Percentiles rank a stretch among this genome's conserved stretches.
Evolutionary conservation across 2,888 invertebrate species (phyloP).

Genomic region (Tipula vernalis): DNA sequence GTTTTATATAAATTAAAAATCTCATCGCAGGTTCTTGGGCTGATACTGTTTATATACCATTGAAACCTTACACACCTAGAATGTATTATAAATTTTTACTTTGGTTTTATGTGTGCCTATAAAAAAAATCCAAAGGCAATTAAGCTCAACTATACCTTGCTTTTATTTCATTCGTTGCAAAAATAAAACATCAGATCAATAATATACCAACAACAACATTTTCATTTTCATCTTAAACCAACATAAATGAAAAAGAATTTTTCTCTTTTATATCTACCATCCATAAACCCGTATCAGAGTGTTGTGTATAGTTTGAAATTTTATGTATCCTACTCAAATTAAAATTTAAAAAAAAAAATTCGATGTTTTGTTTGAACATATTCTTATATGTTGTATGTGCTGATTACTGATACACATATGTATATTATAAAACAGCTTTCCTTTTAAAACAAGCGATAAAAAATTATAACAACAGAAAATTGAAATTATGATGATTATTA

Average conservation of each 20-base stretch:
- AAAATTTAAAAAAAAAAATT: neutral
- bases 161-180: neutral
- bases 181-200: neutral
- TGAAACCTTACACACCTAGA: neutral
- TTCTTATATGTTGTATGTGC: neutral
- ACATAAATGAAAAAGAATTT: neutral
- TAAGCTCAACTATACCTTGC: neutral
- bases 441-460: neutral
- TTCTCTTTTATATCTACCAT: neutral
- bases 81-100: neutral
- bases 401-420: neutral
- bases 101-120: neutral
- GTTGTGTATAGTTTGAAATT: neutral
- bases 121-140: neutral
- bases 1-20: neutral
- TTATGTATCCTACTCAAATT: neutral
- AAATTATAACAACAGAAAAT: neutral
- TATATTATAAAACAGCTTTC: neutral
- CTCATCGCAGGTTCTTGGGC: neutral
- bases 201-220: neutral
- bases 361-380: too few species aligned
- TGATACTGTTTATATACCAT: neutral
- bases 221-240: neutral
- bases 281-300: neutral
- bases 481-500: neutral